Evolutionary conservation across 2,113 vertebrate species (phyloP).

Genomic region (Sinocyclocheilus anophthalmus): DNA sequence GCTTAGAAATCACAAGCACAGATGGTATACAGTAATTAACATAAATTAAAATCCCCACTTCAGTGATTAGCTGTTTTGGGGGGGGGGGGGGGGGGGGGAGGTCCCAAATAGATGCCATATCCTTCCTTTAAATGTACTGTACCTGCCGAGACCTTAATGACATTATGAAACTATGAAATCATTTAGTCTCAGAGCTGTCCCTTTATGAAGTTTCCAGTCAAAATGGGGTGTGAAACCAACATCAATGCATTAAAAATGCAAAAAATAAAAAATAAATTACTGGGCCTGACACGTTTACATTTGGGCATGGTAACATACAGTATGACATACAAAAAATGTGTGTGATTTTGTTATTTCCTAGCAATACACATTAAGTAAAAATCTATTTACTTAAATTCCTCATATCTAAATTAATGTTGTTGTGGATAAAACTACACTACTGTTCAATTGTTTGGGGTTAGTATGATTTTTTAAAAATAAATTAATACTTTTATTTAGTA

Average conservation of each 20-base stretch:
- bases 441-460: background rate
- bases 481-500: too few species aligned
- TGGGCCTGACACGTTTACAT: too few species aligned
- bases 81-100: too few species aligned
- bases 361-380: background rate
- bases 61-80: background rate
- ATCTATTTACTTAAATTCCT: too few species aligned
- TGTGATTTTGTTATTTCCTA: background rate
- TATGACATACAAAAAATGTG: background rate
- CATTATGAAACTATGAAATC: background rate
- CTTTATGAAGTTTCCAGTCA: background rate
- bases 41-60: slow-evolving; percentile 22
- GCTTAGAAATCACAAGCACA: slow-evolving; percentile 27
- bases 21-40: slow-evolving; percentile 24
- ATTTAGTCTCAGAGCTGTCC: background rate
- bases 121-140: background rate
- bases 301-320: background rate
- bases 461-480: too few species aligned
- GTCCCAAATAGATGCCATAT: slow-evolving; percentile 12
- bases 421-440: background rate
- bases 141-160: background rate
- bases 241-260: background rate
- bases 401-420: background rate
- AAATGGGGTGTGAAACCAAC: background rate
- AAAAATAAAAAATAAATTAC: background rate